Evolutionary conservation across 2,888 invertebrate genomes (phyloP).

Genomic region (Choristoneura rosaceana): DNA sequence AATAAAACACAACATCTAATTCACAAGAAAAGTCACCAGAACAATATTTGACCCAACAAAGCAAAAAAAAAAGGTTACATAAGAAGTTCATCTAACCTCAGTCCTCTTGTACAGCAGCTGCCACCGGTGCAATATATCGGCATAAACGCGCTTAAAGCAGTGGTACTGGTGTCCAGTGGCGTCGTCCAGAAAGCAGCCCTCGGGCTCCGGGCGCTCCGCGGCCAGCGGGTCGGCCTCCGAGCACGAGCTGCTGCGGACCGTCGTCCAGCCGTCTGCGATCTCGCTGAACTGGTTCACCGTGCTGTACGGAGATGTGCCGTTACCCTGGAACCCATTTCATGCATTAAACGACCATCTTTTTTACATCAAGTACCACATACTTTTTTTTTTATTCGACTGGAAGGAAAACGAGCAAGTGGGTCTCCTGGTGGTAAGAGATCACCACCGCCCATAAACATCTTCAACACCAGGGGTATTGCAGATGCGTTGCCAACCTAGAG

Average conservation of each 20-base stretch:
- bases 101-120: conserved; percentile 91
- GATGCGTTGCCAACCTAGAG: too few relatives aligned
- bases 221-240: conserved; percentile 92
- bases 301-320: conserved; percentile 94
- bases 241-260: conserved; percentile 94
- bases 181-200: conserved; percentile 74
- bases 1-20: too few relatives aligned
- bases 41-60: too few relatives aligned
- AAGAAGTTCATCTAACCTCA: conserved; percentile 79
- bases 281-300: conserved; percentile 92
- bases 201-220: conserved; percentile 74
- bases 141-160: conserved; percentile 94
- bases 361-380: too few relatives aligned
- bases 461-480: too few relatives aligned
- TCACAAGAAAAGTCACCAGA: too few relatives aligned
- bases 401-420: too few relatives aligned
- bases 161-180: conserved; percentile 88
- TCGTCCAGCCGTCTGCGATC: conserved; percentile 91
- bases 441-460: too few relatives aligned
- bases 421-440: too few relatives aligned
- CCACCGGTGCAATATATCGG: conserved; percentile 95
- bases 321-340: conserved; percentile 67
- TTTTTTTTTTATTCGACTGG: too few relatives aligned
- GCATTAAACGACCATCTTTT: too few relatives aligned
- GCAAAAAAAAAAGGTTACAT: neutral